phyloP scores from a whole-genome alignment of 2,888 invertebrate species.

The Aethes cnicana region DNA sequence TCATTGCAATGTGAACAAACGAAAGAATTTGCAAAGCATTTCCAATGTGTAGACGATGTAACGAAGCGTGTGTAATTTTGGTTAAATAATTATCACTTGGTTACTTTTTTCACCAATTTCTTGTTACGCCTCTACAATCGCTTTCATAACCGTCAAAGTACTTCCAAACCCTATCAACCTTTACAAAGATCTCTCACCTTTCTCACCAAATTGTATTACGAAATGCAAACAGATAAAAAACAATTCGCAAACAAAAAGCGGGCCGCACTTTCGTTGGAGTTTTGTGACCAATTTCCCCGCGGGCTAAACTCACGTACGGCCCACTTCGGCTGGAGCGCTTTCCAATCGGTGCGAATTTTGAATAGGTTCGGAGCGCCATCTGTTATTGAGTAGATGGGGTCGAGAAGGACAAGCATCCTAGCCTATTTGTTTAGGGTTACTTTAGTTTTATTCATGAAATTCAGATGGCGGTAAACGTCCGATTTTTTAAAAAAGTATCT shows the following conservation, averaged over 20 bases:
- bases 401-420: too few species aligned
- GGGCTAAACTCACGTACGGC: slow-evolving; percentile 46
- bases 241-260: slow-evolving; percentile 39
- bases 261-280: slow-evolving; percentile 35
- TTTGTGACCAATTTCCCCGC: slow-evolving; percentile 39
- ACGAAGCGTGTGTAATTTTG: too few species aligned
- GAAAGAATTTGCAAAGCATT: too few species aligned
- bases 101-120: too few species aligned
- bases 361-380: slow-evolving; percentile 33
- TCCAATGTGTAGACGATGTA: too few species aligned
- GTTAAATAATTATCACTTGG: too few species aligned
- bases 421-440: background rate
- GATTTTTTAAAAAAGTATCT: background rate
- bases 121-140: background rate
- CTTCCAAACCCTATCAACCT: slow-evolving; percentile 9
- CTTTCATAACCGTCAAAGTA: slow-evolving; percentile 9
- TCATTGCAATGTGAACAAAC: too few species aligned
- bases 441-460: background rate
- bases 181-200: slow-evolving; percentile 9
- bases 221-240: slow-evolving; percentile 19
- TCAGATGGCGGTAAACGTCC: background rate
- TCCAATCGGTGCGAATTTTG: slow-evolving; percentile 45
- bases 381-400: slow-evolving; percentile 23
- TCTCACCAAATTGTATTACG: slow-evolving; percentile 10
- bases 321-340: slow-evolving; percentile 45